Evolutionary conservation across 2,888 invertebrate species (phyloP).

Genomic region (Anthrax anthrax): DNA sequence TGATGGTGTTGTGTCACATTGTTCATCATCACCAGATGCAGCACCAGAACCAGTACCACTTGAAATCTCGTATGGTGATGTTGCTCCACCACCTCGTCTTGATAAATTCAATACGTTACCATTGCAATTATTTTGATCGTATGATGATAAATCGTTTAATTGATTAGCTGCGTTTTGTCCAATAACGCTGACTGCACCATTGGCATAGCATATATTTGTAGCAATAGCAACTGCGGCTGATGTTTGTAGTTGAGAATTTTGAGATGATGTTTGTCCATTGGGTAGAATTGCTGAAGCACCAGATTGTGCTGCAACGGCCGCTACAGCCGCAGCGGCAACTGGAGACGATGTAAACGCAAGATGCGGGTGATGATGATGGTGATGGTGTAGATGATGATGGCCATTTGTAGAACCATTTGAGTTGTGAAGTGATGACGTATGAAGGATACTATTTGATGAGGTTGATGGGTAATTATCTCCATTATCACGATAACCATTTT

Average conservation of each 20-base stretch:
- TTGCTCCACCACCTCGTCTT: slow-evolving; percentile 37
- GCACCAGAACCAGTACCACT: slow-evolving; percentile 52
- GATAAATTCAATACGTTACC: slow-evolving; percentile 56
- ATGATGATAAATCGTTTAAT: slow-evolving; percentile 1
- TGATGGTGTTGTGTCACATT: slow-evolving; percentile 37
- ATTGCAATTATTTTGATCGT: slow-evolving; percentile 5
- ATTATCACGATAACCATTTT: slow-evolving; percentile 8
- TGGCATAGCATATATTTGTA: slow-evolving; percentile 10
- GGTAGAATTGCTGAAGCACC: neutral
- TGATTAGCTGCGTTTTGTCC: neutral
- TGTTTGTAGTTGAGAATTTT: slow-evolving; percentile 3
- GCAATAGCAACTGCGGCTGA: slow-evolving; percentile 16
- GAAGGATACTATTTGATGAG: neutral
- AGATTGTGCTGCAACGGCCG: neutral
- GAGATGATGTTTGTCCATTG: slow-evolving; percentile 3
- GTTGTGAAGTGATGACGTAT: slow-evolving; percentile 10
- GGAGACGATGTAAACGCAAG: slow-evolving; percentile 9
- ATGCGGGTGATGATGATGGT: slow-evolving; percentile 10
- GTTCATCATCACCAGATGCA: slow-evolving; percentile 37
- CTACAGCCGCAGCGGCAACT: slow-evolving; percentile 7
- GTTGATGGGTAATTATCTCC: neutral
- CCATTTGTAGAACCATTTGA: slow-evolving; percentile 8
- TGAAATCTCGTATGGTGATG: slow-evolving; percentile 61
- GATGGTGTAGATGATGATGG: slow-evolving; percentile 8
- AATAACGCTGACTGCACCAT: slow-evolving; percentile 1